These are phyloP conservation scores for Pseudococcus viburni DNA, from an alignment of 2,888 invertebrate species.

Conservation along the genomic window DNA sequence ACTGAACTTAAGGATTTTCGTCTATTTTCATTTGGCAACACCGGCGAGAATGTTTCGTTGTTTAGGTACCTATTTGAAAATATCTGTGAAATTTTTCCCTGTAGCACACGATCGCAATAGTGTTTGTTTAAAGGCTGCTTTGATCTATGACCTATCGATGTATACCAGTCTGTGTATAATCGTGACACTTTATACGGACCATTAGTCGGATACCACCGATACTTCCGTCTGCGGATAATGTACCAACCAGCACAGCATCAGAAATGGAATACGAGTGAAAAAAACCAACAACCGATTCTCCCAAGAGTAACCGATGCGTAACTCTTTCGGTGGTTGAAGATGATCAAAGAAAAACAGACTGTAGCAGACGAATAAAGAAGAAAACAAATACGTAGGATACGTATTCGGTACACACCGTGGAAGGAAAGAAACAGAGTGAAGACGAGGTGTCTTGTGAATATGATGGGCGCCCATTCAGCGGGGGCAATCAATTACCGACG, in stretches of 20 bases:
- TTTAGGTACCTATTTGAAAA: neutral
- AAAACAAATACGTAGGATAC: constrained; percentile 27
- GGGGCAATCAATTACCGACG: constrained; percentile 27
- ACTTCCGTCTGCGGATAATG: constrained; percentile 17
- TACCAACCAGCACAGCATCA: neutral
- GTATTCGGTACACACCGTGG: neutral
- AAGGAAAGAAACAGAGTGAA: neutral
- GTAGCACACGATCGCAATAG: neutral
- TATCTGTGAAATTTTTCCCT: neutral
- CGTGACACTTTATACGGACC: constrained; percentile 39
- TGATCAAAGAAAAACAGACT: constrained; percentile 52
- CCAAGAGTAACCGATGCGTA: constrained; percentile 2
- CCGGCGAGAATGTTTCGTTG: neutral
- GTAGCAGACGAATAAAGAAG: constrained; percentile 16
- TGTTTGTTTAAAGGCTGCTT: neutral
- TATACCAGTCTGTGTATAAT: neutral
- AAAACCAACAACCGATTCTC: constrained; percentile 1
- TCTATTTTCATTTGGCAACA: too few relatives aligned
- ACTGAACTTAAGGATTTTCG: too few relatives aligned
- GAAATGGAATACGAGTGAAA: neutral
- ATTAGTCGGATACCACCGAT: constrained; percentile 38
- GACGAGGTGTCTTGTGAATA: constrained; percentile 28
- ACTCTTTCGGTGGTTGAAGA: constrained; percentile 41
- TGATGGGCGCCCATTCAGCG: constrained; percentile 12
- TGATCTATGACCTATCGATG: constrained; percentile 35